These are phyloP conservation scores for Rhagonycha lutea DNA, from an alignment of 2,888 invertebrate species.

Conservation along the genomic window DNA sequence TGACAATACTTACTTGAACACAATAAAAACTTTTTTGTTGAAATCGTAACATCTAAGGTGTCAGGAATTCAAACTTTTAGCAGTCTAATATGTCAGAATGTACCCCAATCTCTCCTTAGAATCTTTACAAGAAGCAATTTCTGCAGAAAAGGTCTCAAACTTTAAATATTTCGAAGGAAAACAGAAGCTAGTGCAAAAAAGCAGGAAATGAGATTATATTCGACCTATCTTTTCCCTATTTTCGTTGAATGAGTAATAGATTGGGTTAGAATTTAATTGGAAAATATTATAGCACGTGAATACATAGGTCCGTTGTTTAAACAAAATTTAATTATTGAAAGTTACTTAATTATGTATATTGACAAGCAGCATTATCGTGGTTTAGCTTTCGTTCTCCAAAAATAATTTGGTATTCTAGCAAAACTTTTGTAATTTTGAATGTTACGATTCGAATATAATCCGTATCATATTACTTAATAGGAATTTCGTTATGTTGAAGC, in stretches of 20 bases:
- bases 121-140: background rate
- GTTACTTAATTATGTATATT: background rate
- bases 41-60: background rate
- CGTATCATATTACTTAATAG: background rate
- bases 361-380: background rate
- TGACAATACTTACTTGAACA: no score
- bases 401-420: background rate
- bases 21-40: background rate
- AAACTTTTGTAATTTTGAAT: background rate
- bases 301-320: background rate
- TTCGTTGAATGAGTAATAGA: background rate
- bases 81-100: background rate
- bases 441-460: background rate
- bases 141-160: background rate
- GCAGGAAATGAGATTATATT: no score
- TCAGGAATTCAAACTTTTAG: background rate
- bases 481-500: background rate
- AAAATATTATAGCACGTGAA: background rate
- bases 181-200: background rate
- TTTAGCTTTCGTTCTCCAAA: background rate
- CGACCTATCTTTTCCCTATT: background rate
- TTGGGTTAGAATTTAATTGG: background rate
- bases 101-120: background rate
- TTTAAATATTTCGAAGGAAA: background rate
- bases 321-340: background rate